These are phyloP conservation scores for Thamnaconus septentrionalis DNA, from an alignment of 2,113 vertebrate genomes.

Conservation along the genomic window DNA sequence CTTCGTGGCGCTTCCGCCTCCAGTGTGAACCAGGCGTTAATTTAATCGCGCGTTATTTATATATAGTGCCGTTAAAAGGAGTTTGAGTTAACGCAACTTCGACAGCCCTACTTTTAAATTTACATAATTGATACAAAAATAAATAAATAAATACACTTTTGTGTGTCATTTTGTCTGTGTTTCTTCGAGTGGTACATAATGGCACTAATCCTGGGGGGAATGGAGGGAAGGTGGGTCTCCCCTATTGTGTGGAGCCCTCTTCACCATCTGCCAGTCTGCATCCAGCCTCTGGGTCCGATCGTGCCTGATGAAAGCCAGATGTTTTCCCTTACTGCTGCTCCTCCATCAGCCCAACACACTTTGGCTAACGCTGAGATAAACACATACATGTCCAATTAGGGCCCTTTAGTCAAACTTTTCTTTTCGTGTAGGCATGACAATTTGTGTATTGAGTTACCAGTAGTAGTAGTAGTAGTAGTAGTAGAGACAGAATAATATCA, in stretches of 20 bases:
- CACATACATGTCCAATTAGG: constrained; percentile 29
- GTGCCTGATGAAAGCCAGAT: constrained; percentile 73
- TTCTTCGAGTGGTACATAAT: constrained; percentile 25
- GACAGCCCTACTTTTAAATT: too few relatives aligned
- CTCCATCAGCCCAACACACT: constrained; percentile 54
- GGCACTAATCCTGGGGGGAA: constrained; percentile 38
- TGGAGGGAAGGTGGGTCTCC: constrained; percentile 44
- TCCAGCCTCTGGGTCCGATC: constrained; percentile 63
- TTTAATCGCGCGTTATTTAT: too few relatives aligned
- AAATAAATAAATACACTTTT: not conserved
- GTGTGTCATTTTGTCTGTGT: constrained; percentile 2
- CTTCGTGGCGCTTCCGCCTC: too few relatives aligned
- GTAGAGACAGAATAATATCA: too few relatives aligned
- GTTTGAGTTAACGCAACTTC: too few relatives aligned
- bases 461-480: too few relatives aligned
- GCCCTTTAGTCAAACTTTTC: too few relatives aligned
- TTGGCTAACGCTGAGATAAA: constrained; percentile 36
- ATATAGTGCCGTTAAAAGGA: too few relatives aligned
- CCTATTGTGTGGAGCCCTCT: constrained; percentile 70
- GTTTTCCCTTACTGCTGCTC: constrained; percentile 67
- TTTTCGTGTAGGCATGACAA: too few relatives aligned
- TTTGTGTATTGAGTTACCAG: too few relatives aligned
- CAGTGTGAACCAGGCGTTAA: too few relatives aligned
- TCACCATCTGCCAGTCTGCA: constrained; percentile 67
- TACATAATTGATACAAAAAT: not conserved